A percentile compares a stretch with the other conserved stretches of the same genome.
These are phyloP conservation scores for Phymatocera aterrima DNA, from an alignment of 2,888 invertebrate species.

Conservation along the genomic window DNA sequence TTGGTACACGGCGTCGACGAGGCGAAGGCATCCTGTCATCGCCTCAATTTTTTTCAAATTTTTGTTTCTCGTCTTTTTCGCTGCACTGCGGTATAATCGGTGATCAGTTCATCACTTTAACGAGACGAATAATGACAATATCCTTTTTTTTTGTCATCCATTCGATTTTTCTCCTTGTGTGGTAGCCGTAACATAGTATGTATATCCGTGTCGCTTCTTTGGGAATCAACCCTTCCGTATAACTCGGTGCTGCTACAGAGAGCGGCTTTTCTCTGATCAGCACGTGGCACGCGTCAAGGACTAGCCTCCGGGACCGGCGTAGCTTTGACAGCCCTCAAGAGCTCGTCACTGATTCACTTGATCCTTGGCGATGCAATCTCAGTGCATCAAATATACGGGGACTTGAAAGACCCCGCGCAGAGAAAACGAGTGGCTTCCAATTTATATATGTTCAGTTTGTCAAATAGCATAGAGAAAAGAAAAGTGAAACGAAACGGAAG, in stretches of 20 bases:
- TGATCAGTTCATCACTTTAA: conserved; percentile 1
- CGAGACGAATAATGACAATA: background rate
- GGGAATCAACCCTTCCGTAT: conserved; percentile 43
- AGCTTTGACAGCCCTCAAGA: conserved; percentile 66
- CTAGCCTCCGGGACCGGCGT: conserved; percentile 71
- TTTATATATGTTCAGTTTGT: conserved; percentile 16
- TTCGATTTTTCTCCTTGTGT: background rate
- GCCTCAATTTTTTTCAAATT: conserved; percentile 58
- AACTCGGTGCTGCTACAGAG: conserved; percentile 39
- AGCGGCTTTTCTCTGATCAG: conserved; percentile 69
- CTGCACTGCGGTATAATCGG: background rate
- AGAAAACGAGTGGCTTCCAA: background rate
- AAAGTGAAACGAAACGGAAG: background rate
- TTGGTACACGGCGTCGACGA: conserved; percentile 66
- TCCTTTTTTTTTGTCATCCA: background rate
- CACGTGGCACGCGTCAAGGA: conserved; percentile 72
- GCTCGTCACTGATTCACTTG: conserved; percentile 38
- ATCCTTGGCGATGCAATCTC: conserved; percentile 50
- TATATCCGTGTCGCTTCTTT: conserved; percentile 16
- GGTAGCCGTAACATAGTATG: no score
- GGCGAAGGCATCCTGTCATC: conserved; percentile 73
- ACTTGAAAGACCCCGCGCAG: conserved; percentile 57
- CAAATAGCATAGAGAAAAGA: background rate
- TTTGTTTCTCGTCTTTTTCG: conserved; percentile 50
- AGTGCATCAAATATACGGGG: conserved; percentile 59